Evolutionary conservation across 1,140 invertebrate genomes (phyloP).

Genomic region (Drosophila sechellia): DNA sequence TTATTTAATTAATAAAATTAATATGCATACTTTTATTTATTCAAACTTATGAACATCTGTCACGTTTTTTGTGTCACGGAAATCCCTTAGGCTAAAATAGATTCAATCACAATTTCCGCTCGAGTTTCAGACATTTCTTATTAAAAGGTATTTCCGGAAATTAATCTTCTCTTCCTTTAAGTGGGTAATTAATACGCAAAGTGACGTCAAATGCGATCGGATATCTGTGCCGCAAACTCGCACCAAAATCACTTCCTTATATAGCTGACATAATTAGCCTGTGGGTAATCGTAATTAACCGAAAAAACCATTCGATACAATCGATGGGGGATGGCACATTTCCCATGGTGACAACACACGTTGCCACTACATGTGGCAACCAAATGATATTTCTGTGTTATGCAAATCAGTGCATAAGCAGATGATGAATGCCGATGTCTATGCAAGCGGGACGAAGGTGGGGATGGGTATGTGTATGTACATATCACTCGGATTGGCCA

Average conservation of each 20-base stretch:
- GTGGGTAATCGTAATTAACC: constrained; percentile 46
- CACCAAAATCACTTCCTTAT: constrained; percentile 1
- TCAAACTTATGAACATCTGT: too few species aligned
- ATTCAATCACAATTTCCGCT: too few species aligned
- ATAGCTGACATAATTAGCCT: constrained; percentile 64
- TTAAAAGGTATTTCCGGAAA: too few species aligned
- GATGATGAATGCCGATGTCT: constrained; percentile 28
- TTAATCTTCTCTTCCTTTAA: background rate
- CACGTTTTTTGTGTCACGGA: too few species aligned
- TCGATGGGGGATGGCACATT: constrained; percentile 42
- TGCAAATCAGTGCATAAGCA: constrained; percentile 66
- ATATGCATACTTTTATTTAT: too few species aligned
- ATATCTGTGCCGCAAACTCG: constrained; percentile 1
- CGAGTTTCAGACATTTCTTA: too few species aligned
- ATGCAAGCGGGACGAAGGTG: constrained; percentile 2
- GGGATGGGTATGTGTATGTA: background rate
- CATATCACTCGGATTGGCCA: constrained; percentile 14
- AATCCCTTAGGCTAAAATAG: too few species aligned
- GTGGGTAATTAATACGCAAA: constrained; percentile 6
- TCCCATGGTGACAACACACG: constrained; percentile 61
- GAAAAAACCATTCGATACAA: constrained; percentile 59
- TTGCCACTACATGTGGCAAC: constrained; percentile 52
- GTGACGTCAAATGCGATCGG: constrained; percentile 10
- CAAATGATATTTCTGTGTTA: constrained; percentile 59
- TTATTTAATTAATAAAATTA: too few species aligned